These are phyloP conservation scores for Phorcus lineatus DNA, from an alignment of 2,888 invertebrate species.

Conservation along the genomic window DNA sequence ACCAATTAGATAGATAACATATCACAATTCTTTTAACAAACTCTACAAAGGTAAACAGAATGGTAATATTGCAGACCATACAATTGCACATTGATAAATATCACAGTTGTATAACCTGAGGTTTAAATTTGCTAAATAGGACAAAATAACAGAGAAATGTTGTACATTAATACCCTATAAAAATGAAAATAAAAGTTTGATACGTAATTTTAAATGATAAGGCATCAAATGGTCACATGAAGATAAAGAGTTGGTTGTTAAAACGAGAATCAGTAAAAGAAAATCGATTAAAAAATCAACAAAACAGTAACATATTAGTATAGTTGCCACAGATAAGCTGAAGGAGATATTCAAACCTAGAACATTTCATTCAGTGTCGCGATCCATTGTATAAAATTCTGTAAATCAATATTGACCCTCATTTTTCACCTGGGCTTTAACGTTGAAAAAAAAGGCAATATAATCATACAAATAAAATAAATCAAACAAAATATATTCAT, in stretches of 20 bases:
- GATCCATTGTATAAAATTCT: background rate
- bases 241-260: too few species aligned
- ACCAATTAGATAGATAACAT: too few species aligned
- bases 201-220: too few species aligned
- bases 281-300: background rate
- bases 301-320: background rate
- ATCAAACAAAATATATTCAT: too few species aligned
- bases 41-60: background rate
- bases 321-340: background rate
- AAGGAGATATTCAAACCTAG: background rate
- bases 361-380: background rate
- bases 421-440: too few species aligned
- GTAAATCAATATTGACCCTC: background rate
- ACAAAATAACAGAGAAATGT: too few species aligned
- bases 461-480: too few species aligned
- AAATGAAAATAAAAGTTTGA: too few species aligned
- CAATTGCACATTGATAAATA: background rate
- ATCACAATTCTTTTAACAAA: background rate
- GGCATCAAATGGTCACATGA: too few species aligned
- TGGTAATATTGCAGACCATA: background rate
- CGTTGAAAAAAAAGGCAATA: too few species aligned
- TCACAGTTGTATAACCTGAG: background rate
- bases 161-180: too few species aligned
- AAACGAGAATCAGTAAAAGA: constrained; percentile 24
- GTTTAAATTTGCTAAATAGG: too few species aligned